phyloP scores from a whole-genome alignment of 1,140 invertebrate genomes.

The Eulimnadia texana region DNA sequence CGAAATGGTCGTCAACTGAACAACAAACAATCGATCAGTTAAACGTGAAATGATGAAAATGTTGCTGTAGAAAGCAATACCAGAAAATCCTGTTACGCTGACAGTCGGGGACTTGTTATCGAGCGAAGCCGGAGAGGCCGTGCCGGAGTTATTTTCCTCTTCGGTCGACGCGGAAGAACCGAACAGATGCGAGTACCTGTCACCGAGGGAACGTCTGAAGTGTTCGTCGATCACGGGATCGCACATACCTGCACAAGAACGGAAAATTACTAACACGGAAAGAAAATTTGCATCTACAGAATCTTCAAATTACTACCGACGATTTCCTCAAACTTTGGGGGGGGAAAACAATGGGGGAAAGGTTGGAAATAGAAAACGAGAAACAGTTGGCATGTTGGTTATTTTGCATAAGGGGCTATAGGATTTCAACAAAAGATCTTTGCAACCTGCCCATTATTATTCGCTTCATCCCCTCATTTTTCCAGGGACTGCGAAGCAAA shows the following conservation, averaged over 20 bases:
- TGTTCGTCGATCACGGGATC: conserved; percentile 91
- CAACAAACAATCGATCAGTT: conserved; percentile 22
- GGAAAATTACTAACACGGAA: background rate
- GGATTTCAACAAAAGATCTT: too few species aligned
- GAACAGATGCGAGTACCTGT: conserved; percentile 69
- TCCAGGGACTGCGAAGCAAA: background rate
- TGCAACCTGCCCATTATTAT: background rate
- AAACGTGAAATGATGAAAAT: background rate
- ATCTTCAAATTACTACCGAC: too few species aligned
- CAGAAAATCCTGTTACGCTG: conserved; percentile 26
- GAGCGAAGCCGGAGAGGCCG: background rate
- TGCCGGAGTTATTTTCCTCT: background rate
- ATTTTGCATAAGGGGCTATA: too few species aligned
- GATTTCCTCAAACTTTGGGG: too few species aligned
- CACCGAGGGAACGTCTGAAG: conserved; percentile 79
- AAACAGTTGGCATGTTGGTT: too few species aligned
- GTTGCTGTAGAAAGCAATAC: conserved; percentile 15
- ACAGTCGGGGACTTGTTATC: conserved; percentile 27
- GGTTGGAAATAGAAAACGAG: too few species aligned
- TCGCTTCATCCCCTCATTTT: background rate
- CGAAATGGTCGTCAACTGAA: conserved; percentile 89
- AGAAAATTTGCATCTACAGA: too few species aligned
- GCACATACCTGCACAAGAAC: conserved; percentile 20
- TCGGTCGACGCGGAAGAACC: conserved; percentile 12
- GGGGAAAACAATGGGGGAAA: too few species aligned